Evolutionary conservation across 2,888 invertebrate genomes (phyloP).

Genomic region (Schrankia costaestrigalis): DNA sequence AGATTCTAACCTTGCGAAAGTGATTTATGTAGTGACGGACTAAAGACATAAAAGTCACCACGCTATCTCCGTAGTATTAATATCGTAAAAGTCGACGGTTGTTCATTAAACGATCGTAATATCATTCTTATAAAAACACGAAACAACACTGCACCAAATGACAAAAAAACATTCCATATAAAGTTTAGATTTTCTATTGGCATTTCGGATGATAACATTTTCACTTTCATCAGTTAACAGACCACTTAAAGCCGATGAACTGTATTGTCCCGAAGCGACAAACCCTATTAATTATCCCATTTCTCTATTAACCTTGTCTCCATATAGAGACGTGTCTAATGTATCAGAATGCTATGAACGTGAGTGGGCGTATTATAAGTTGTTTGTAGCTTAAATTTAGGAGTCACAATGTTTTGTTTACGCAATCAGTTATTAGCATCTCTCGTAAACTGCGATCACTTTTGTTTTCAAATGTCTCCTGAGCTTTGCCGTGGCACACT

Average conservation of each 20-base stretch:
- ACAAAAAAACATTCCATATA: no score
- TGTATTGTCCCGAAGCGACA: slow-evolving; percentile 21
- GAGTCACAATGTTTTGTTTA: slow-evolving; percentile 31
- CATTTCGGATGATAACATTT: slow-evolving; percentile 25
- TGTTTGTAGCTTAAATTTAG: slow-evolving; percentile 11
- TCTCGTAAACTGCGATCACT: slow-evolving; percentile 64
- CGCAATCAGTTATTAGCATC: slow-evolving; percentile 43
- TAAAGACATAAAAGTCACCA: no score
- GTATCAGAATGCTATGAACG: slow-evolving; percentile 26
- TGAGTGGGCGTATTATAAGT: slow-evolving; percentile 29
- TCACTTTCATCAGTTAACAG: slow-evolving; percentile 36
- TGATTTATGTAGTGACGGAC: no score
- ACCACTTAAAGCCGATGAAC: slow-evolving; percentile 16
- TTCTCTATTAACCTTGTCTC: slow-evolving; percentile 13
- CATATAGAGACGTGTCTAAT: slow-evolving; percentile 18
- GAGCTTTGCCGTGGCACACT: slow-evolving; percentile 40
- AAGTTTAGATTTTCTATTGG: no score
- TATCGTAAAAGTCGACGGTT: no score
- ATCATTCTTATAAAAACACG: no score
- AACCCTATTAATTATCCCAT: slow-evolving; percentile 31
- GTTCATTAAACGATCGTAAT: no score
- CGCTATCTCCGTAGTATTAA: no score
- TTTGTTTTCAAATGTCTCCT: slow-evolving; percentile 65
- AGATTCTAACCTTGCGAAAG: no score
- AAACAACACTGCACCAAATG: no score